Evolutionary conservation across 92 coral and sea anemone species (phyloP).

Genomic region (Galaxea fascicularis): DNA sequence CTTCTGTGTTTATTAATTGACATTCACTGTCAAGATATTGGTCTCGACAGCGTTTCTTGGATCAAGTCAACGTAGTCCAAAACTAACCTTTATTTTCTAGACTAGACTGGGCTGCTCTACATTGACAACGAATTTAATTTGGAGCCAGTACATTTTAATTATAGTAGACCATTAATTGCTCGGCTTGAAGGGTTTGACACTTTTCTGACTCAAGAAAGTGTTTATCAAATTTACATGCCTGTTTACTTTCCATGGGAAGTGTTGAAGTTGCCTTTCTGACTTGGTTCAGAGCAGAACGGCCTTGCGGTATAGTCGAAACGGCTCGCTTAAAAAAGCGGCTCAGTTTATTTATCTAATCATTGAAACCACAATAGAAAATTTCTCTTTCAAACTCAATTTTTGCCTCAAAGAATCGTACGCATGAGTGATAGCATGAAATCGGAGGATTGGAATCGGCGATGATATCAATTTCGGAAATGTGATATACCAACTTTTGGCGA

Average conservation of each 20-base stretch:
- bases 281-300: neutral
- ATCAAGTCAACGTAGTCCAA: neutral
- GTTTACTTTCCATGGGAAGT: slow-evolving; percentile 35
- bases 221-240: slow-evolving; percentile 66
- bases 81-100: slow-evolving; percentile 18
- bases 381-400: slow-evolving; percentile 16
- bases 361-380: slow-evolving; percentile 28
- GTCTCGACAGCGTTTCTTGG: slow-evolving; percentile 5
- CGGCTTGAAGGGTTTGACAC: slow-evolving; percentile 49
- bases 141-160: slow-evolving; percentile 50
- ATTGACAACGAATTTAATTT: slow-evolving; percentile 43
- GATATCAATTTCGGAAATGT: slow-evolving; percentile 34
- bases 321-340: slow-evolving; percentile 21
- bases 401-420: neutral
- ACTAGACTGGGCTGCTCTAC: slow-evolving; percentile 18
- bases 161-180: slow-evolving; percentile 47
- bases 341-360: slow-evolving; percentile 34
- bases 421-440: slow-evolving; percentile 8
- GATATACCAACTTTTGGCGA: slow-evolving; percentile 18
- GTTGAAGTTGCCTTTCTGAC: slow-evolving; percentile 17
- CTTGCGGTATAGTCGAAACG: slow-evolving; percentile 29
- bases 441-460: slow-evolving; percentile 16
- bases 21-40: slow-evolving; percentile 39
- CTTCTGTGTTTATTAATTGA: slow-evolving; percentile 33
- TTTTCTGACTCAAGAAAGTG: slow-evolving; percentile 53